phyloP scores from a whole-genome alignment of 1,140 invertebrate genomes.

The Drosophila repleta region DNA sequence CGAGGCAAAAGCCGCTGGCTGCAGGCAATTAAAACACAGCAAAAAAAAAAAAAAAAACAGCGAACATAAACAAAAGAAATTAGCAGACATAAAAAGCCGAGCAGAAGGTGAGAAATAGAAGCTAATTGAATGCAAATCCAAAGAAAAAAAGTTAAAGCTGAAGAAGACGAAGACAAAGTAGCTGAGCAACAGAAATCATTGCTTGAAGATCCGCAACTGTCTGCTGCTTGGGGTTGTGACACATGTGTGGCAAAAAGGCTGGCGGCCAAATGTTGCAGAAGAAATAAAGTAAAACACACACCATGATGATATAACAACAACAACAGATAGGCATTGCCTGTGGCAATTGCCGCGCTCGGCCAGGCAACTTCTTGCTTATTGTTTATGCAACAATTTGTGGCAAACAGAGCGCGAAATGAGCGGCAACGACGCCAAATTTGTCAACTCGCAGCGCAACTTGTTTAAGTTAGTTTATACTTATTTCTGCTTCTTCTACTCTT shows the following conservation, averaged over 20 bases:
- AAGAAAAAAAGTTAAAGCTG: conserved; percentile 1
- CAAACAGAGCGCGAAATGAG: conserved; percentile 78
- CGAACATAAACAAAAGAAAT: conserved; percentile 67
- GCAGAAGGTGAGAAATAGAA: conserved; percentile 70
- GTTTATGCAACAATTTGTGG: conserved; percentile 75
- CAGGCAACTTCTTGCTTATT: conserved; percentile 14
- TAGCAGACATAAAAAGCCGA: conserved; percentile 41
- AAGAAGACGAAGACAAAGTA: neutral
- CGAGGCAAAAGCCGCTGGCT: conserved; percentile 14
- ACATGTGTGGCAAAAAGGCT: conserved; percentile 58
- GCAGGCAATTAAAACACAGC: conserved; percentile 57
- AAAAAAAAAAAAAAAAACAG: conserved; percentile 26
- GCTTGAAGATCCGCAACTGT: conserved; percentile 2
- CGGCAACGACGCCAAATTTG: conserved; percentile 68
- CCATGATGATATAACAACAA: conserved; percentile 40
- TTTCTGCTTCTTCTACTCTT: neutral
- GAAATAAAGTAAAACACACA: neutral
- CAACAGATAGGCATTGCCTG: conserved; percentile 5
- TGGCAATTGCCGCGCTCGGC: conserved; percentile 40
- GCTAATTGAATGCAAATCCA: conserved; percentile 78
- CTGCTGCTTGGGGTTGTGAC: conserved; percentile 40
- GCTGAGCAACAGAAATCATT: neutral
- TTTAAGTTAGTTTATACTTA: conserved; percentile 24
- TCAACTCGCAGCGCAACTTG: conserved; percentile 62
- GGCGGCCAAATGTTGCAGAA: conserved; percentile 44